phyloP scores from a whole-genome alignment of 64 coral and sea anemone species.

The Actinia equina region DNA sequence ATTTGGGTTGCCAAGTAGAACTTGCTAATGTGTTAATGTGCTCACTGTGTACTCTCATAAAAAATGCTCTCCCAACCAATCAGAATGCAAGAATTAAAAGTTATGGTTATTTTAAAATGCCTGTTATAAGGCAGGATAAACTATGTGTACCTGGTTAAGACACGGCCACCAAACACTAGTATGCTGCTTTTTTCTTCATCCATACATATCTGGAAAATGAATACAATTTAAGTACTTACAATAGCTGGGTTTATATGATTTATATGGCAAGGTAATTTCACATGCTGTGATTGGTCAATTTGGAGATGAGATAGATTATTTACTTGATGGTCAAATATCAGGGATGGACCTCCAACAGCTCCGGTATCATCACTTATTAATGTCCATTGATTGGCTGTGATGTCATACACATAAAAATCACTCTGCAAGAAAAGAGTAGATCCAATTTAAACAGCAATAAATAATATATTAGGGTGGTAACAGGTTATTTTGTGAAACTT shows the following conservation, averaged over 20 bases:
- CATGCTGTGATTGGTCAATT: too few relatives aligned
- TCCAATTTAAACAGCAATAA: too few relatives aligned
- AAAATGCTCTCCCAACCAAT: too few relatives aligned
- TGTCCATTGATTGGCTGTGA: conserved; percentile 82
- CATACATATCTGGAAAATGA: conserved; percentile 78
- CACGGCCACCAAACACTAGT: conserved; percentile 75
- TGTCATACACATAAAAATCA: conserved; percentile 97
- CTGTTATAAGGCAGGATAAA: too few relatives aligned
- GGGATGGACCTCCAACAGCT: conserved; percentile 73
- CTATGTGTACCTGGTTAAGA: conserved; percentile 62
- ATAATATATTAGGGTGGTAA: too few relatives aligned
- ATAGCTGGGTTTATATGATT: too few relatives aligned
- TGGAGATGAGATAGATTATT: neutral
- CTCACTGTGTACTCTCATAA: too few relatives aligned
- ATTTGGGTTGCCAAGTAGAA: too few relatives aligned
- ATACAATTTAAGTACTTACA: neutral
- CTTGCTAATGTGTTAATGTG: too few relatives aligned
- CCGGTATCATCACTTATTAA: conserved; percentile 83
- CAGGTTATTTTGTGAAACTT: too few relatives aligned
- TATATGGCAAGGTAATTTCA: neutral
- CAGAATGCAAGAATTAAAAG: too few relatives aligned
- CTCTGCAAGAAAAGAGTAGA: conserved; percentile 34
- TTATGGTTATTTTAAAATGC: neutral
- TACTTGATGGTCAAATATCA: conserved; percentile 99
- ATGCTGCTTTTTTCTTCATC: conserved; percentile 76